Evolutionary conservation across 2,797 vertebrate species (phyloP).

Genomic region (Vespertilio murinus): DNA sequence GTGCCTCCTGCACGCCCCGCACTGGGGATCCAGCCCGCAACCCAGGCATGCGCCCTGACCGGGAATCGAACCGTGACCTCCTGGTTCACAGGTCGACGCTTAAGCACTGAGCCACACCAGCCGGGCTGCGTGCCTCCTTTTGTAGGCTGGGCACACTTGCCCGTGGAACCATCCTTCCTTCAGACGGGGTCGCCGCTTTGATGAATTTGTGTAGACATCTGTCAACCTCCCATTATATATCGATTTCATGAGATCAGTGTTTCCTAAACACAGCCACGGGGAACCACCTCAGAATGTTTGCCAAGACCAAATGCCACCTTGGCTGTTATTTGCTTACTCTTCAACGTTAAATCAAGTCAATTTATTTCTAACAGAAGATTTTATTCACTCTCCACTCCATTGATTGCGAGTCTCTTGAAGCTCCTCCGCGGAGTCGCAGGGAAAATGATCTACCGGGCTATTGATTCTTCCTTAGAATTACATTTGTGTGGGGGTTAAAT

Average conservation of each 20-base stretch:
- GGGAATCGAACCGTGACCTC: background rate
- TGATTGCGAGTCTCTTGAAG: constrained; percentile 84
- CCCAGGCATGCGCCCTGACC: background rate
- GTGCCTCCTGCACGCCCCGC: background rate
- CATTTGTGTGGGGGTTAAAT: constrained; percentile 85
- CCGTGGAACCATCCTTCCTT: background rate
- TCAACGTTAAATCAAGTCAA: constrained; percentile 45
- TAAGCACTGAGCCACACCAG: background rate
- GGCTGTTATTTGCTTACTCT: constrained; percentile 44
- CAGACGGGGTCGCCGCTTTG: background rate
- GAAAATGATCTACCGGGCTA: constrained; percentile 84
- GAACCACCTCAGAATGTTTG: constrained; percentile 19
- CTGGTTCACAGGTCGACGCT: background rate
- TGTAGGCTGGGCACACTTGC: background rate
- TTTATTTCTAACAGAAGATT: constrained; percentile 57
- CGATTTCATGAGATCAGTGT: constrained; percentile 29
- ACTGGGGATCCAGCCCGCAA: background rate
- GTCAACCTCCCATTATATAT: background rate
- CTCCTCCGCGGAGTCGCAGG: constrained; percentile 81
- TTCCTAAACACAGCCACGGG: constrained; percentile 40
- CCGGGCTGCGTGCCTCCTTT: background rate
- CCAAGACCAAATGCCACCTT: constrained; percentile 19
- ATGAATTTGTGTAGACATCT: constrained; percentile 11
- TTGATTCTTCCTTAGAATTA: constrained; percentile 86
- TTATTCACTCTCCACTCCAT: constrained; percentile 62